Evolutionary conservation across 1,140 invertebrate species (phyloP), one percentile per base, ranked within the genome.

Genomic region (Meteorus sp.): DNA sequence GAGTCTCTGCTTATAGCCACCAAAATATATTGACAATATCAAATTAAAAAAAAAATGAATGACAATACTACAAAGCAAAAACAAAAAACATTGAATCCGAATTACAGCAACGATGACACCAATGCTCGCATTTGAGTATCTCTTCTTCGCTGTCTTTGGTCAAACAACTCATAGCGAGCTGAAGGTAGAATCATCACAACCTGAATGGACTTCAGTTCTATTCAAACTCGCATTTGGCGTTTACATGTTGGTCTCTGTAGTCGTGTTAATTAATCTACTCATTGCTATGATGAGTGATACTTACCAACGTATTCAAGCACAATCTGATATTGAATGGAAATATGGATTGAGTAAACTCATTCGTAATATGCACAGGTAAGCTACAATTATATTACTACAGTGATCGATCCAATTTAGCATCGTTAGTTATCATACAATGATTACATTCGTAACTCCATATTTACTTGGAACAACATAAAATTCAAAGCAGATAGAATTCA

Each of bases 261-360:
- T 99, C 79, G 97, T 98, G 69, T 87, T 99, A 67, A 96, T 98
- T 82, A 98, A 98, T 85, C 87, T 98, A 74, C 89, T 99, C 69
- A 99, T 99, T 88, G 97, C 97, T 83, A 98, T 99, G 97, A 98
- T 99, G 95, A 96, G 94, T 73, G 95, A 99, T 85, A 99, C 97
- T 66, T 99, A 99, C 80, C 95, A 98, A 80, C 85, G 96, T 66
- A 99, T 99, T 74, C 92, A 94, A 85, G 91, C 96, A 41, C 96
- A 99, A 86, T 99, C 97, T 9, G 97, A 99, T 80, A 98, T 97
- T 68, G 97, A 99, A 80, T 99, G 97, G 97, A 99, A 99, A 82
- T 99, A 98, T 75, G 97, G 97, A 22, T 81, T 99, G 64, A 98
- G 97, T 50, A 99, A 99, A 83, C 83, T 99, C 67, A 99, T 99